Evolutionary conservation across 2,888 invertebrate genomes (phyloP).

Genomic region (Aphodius sticticus): DNA sequence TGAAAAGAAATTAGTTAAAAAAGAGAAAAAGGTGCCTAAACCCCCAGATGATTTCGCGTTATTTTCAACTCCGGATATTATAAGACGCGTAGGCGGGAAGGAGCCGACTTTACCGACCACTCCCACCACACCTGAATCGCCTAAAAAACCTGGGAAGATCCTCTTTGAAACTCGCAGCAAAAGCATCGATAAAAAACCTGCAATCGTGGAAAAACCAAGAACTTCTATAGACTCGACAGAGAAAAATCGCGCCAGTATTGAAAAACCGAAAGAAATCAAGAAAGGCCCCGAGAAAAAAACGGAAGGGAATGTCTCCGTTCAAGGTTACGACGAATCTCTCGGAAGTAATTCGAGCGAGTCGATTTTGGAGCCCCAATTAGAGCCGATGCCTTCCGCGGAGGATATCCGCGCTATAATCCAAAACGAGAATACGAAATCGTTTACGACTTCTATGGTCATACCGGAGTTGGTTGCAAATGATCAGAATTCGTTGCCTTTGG

Average conservation of each 20-base stretch:
- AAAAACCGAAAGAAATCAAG: constrained; percentile 30
- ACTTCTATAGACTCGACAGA: constrained; percentile 27
- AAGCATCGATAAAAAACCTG: constrained; percentile 47
- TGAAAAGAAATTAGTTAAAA: constrained; percentile 53
- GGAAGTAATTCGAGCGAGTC: constrained; percentile 42
- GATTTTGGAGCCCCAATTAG: constrained; percentile 38
- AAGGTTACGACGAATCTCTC: constrained; percentile 36
- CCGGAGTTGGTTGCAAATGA: constrained; percentile 43
- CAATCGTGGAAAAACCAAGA: constrained; percentile 42
- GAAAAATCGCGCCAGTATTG: constrained; percentile 26
- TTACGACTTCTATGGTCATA: constrained; percentile 47
- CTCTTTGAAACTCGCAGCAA: constrained; percentile 52
- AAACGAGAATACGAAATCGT: constrained; percentile 54
- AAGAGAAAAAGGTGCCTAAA: constrained; percentile 63
- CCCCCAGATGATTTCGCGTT: constrained; percentile 71
- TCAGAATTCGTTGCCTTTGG: constrained; percentile 59
- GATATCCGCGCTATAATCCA: constrained; percentile 55
- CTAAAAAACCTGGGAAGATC: constrained; percentile 55
- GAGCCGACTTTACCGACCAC: constrained; percentile 49
- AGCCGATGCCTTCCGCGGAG: constrained; percentile 50
- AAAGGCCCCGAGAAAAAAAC: constrained; percentile 11
- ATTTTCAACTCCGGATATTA: constrained; percentile 82
- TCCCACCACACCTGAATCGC: constrained; percentile 41
- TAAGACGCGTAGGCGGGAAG: constrained; percentile 67
- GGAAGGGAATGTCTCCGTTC: constrained; percentile 35